Base-by-base conservation (phyloP, 2,888 invertebrate genomes). In the Xestia c-nigrum region DNA sequence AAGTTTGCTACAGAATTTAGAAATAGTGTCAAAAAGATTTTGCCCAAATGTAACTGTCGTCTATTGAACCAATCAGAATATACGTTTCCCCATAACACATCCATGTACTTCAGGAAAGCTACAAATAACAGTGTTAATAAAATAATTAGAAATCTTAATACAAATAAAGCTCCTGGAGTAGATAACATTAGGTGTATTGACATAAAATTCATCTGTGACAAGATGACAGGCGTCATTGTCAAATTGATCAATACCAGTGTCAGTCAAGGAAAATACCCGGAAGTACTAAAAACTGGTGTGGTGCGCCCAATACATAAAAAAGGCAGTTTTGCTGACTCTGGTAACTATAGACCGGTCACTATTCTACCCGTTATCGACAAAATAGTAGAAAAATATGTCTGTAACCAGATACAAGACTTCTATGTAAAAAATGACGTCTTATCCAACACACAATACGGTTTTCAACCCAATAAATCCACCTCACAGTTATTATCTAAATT, bases 401-500 rank as follows among this genome's bases (percentile, higher is more conserved):
- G 38, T 67, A 52, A 67, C 19, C 21, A 67, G 21, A 38, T 67
- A 67, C 50, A 52, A 67, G 31, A 38, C 31, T 50, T 67, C 5
- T 52, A 38, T 50, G 5, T 47, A 21, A 47, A 67, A 50, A 47
- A 67, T 31, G 31, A 38, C 21, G 38, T 67, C 21, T 38, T 67
- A 50, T 67, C 65, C 24, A 66, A 31, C 46, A 10, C 31, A 19
- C 50, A 66, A 50, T 38, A 21, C 21, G 66, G 66, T 38, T 50
- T 67, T 67, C 66, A 50, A 31, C 47, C 38, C 24, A 52, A 40
- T 52, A 40, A 52, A 5, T 40, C 67, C 12, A 67, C 52, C 21
- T 67, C 67, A 21, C 67, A 52, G n/a, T 52, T 67, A 24, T 38
- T 52, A 38, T 66, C 66, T 10, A 67, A 67, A 67, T 52, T 67